Evolutionary conservation across 2,797 vertebrate genomes (phyloP).

Genomic region (Chromis chromis): DNA sequence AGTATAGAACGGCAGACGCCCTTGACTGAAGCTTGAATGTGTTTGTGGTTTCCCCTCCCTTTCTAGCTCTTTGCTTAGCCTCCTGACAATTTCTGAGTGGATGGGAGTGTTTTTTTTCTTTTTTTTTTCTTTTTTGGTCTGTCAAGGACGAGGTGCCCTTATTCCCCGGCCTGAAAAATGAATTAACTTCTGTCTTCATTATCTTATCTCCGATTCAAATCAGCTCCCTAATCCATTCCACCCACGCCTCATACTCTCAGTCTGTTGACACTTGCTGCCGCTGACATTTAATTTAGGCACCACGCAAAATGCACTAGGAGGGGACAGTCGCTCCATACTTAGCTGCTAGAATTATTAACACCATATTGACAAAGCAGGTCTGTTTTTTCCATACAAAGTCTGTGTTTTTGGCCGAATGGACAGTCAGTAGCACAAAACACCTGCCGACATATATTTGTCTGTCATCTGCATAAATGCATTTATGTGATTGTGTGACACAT

Average conservation of each 20-base stretch:
- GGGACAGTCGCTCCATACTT: slow-evolving; percentile 60
- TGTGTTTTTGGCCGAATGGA: slow-evolving; percentile 1
- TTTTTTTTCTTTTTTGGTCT: slow-evolving; percentile 22
- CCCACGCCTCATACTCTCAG: slow-evolving; percentile 61
- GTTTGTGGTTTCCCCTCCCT: slow-evolving; percentile 15
- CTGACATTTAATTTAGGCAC: slow-evolving; percentile 87
- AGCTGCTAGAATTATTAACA: slow-evolving; percentile 81
- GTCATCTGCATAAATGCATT: background rate
- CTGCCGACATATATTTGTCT: background rate
- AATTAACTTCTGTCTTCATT: slow-evolving; percentile 87
- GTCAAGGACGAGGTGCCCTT: slow-evolving; percentile 72
- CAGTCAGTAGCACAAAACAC: slow-evolving; percentile 5
- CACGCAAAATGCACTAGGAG: slow-evolving; percentile 61
- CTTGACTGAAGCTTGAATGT: slow-evolving; percentile 21
- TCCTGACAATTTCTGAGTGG: slow-evolving; percentile 55
- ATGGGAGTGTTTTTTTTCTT: slow-evolving; percentile 29
- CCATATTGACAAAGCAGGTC: slow-evolving; percentile 72
- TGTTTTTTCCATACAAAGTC: slow-evolving; percentile 47
- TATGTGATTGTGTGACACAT: slow-evolving; percentile 22
- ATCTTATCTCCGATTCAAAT: slow-evolving; percentile 87
- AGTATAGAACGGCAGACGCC: slow-evolving; percentile 2
- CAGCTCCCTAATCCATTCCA: slow-evolving; percentile 84
- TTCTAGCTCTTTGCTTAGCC: slow-evolving; percentile 29
- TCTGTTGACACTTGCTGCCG: slow-evolving; percentile 72
- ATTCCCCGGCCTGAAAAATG: slow-evolving; percentile 62